Evolutionary conservation across 37 sponge, comb jelly and placozoan species (phyloP).

Genomic region (Ianthella basta): DNA sequence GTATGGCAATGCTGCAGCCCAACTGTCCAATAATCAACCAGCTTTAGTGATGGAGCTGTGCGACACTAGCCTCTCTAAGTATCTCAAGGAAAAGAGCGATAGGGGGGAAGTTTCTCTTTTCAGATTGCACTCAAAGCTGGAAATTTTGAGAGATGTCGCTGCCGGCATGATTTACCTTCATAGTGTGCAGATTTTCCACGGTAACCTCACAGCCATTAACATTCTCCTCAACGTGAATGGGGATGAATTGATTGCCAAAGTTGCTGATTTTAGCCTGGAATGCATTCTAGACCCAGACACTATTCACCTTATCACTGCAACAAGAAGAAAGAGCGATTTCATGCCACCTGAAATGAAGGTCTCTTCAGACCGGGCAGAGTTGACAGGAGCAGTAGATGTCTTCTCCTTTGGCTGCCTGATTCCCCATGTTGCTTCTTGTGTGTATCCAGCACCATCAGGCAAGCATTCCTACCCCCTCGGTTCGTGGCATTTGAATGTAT

Average conservation of each 20-base stretch:
- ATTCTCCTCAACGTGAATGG: neutral
- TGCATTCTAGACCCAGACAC: neutral
- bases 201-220: constrained; percentile 9
- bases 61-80: too few relatives aligned
- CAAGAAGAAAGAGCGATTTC: neutral
- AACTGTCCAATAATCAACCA: neutral
- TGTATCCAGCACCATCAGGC: neutral
- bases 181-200: neutral
- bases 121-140: neutral
- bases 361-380: neutral
- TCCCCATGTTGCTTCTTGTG: neutral
- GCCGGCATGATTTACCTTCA: neutral
- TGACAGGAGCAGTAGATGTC: constrained; percentile 2
- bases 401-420: constrained; percentile 32
- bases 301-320: too few relatives aligned
- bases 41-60: constrained; percentile 29
- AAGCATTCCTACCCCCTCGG: too few relatives aligned
- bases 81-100: too few relatives aligned
- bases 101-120: neutral
- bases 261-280: neutral
- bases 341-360: constrained; percentile 20
- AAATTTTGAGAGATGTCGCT: neutral
- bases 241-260: neutral
- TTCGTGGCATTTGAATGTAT: too few relatives aligned
- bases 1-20: neutral